These are phyloP conservation scores for Limnephilus marmoratus DNA, from an alignment of 2,888 invertebrate genomes.

Conservation along the genomic window DNA sequence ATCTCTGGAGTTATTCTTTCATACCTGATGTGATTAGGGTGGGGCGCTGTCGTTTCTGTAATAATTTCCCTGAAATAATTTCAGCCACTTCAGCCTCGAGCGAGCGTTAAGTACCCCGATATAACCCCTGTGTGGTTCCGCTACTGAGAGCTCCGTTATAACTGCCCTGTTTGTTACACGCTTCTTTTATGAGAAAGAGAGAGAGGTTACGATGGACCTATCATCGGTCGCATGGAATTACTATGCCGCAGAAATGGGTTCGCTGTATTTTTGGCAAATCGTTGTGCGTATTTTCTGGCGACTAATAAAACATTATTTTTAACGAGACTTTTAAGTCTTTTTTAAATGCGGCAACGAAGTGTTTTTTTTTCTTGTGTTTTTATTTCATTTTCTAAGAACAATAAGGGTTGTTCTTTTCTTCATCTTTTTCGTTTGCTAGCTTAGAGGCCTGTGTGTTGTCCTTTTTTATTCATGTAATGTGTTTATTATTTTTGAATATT, in stretches of 20 bases:
- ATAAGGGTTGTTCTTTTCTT: neutral
- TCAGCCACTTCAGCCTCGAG: neutral
- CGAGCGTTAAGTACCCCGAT: neutral
- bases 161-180: neutral
- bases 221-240: neutral
- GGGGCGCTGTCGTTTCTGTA: neutral
- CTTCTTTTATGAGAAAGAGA: neutral
- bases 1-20: conserved; percentile 43
- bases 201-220: neutral
- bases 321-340: neutral
- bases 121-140: neutral
- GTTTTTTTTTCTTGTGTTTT: neutral
- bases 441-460: neutral
- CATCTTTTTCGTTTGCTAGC: neutral
- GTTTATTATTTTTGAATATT: too few relatives aligned
- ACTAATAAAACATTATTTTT: neutral
- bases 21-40: conserved; percentile 39
- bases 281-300: neutral
- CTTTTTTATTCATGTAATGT: neutral
- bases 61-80: neutral
- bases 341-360: neutral
- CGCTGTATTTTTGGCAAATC: neutral
- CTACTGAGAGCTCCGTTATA: neutral
- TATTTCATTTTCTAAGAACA: neutral
- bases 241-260: neutral